Percentiles rank a stretch among this genome's conserved stretches.
These are phyloP conservation scores for Xestia ashworthii DNA, from an alignment of 2,888 invertebrate species.

Conservation along the genomic window DNA sequence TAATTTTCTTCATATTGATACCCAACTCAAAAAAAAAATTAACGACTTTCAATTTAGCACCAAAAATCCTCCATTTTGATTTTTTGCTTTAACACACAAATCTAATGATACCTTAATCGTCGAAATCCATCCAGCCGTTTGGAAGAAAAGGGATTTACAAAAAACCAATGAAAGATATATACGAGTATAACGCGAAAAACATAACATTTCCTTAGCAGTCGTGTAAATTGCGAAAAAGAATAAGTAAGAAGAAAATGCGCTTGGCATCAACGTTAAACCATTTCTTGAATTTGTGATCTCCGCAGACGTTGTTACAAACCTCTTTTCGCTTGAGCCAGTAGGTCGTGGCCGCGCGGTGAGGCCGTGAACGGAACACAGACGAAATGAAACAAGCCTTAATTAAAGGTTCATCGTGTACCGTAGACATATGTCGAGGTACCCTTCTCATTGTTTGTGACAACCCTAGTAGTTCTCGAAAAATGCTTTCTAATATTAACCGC, in stretches of 20 bases:
- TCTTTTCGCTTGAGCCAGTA: background rate
- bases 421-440: slow-evolving; percentile 78
- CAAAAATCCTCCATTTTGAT: too few species aligned
- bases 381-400: slow-evolving; percentile 84
- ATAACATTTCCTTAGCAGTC: too few species aligned
- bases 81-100: too few species aligned
- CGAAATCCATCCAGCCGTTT: too few species aligned
- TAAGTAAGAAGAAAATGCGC: background rate
- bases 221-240: background rate
- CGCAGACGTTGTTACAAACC: background rate
- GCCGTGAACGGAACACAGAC: slow-evolving; percentile 47
- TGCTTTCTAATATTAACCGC: slow-evolving; percentile 24
- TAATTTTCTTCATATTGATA: too few species aligned
- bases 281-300: background rate
- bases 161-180: too few species aligned
- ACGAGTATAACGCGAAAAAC: too few species aligned
- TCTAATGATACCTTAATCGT: too few species aligned
- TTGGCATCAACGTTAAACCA: background rate
- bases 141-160: too few species aligned
- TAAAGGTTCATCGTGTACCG: slow-evolving; percentile 74
- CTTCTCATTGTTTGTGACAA: slow-evolving; percentile 80
- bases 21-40: too few species aligned
- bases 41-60: too few species aligned
- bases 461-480: slow-evolving; percentile 42
- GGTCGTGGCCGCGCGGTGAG: background rate